phyloP scores from a whole-genome alignment of 2,113 vertebrate species.

The Gymnogyps californianus region DNA sequence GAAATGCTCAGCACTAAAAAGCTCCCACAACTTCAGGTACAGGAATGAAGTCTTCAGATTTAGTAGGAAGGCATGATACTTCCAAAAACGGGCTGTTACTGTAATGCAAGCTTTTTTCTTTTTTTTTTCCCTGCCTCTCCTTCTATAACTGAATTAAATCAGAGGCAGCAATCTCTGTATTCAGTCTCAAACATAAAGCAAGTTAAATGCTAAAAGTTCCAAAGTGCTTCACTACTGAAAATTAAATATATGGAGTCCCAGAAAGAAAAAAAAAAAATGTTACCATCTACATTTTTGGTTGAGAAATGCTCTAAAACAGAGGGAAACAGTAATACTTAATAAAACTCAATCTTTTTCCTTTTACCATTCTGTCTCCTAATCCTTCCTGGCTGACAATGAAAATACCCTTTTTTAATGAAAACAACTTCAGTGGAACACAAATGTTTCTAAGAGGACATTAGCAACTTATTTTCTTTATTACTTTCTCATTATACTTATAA shows the following conservation, averaged over 20 bases:
- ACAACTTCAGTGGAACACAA: not conserved
- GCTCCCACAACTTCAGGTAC: not conserved
- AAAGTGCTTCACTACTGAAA: not conserved
- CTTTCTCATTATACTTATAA: conserved; percentile 28
- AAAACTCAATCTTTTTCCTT: not conserved
- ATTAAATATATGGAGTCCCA: not conserved
- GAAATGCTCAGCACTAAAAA: not conserved
- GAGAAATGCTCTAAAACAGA: not conserved
- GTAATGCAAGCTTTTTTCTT: not conserved
- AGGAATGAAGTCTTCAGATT: not conserved
- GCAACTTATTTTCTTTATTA: conserved; percentile 30
- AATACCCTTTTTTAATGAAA: not conserved
- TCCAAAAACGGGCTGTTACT: not conserved
- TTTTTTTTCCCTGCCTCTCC: no score
- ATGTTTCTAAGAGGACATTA: conserved; percentile 1
- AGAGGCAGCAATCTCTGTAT: not conserved
- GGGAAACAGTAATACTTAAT: not conserved
- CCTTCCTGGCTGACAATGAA: not conserved
- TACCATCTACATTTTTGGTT: not conserved
- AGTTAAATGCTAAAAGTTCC: not conserved
- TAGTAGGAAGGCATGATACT: not conserved
- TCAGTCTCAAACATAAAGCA: not conserved
- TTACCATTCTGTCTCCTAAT: not conserved
- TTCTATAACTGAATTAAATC: not conserved
- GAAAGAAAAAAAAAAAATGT: not conserved